These are phyloP conservation scores for Chrosomus eos DNA, from an alignment of 2,797 vertebrate genomes.

Conservation along the genomic window DNA sequence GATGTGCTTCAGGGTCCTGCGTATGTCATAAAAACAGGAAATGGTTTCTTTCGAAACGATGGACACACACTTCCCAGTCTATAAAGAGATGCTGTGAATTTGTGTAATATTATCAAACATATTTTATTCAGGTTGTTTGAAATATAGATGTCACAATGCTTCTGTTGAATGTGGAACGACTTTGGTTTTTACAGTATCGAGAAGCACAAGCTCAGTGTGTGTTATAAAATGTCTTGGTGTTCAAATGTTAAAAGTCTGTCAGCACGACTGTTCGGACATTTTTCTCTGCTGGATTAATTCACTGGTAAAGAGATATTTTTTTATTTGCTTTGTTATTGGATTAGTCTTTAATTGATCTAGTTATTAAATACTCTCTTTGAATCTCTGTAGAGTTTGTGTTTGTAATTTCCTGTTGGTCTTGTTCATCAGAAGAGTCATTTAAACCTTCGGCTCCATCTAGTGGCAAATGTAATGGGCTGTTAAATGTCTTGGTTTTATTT, in stretches of 20 bases:
- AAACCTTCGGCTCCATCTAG: background rate
- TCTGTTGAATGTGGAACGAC: background rate
- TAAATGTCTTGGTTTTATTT: no score
- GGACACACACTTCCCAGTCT: background rate
- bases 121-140: background rate
- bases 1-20: background rate
- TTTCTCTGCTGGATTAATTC: no score
- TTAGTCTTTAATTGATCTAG: background rate
- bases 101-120: background rate
- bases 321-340: background rate
- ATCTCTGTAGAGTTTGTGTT: background rate
- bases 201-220: background rate
- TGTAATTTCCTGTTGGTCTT: background rate
- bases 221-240: background rate
- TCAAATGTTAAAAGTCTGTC: background rate
- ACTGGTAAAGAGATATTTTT: background rate
- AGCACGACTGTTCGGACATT: background rate
- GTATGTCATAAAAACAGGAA: background rate
- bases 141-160: background rate
- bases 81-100: background rate
- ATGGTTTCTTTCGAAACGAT: background rate
- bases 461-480: background rate
- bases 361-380: background rate
- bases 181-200: background rate
- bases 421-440: background rate